Base-by-base conservation (phyloP, 2,113 vertebrate species). In the Cryptomyrus ogoouensis region DNA sequence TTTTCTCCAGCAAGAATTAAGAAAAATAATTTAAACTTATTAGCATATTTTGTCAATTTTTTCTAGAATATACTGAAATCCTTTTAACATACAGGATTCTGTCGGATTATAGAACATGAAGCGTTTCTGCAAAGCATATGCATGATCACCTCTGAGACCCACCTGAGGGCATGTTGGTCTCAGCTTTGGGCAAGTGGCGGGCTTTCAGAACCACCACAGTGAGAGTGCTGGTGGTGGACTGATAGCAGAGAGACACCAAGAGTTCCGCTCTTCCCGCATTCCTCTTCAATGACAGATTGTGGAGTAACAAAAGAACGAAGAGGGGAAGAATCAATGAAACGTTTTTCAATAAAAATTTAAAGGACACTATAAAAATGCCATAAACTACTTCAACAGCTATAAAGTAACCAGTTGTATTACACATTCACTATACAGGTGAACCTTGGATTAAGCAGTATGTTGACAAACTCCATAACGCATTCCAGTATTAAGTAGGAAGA, bases 191-290 rank as follows among this genome's bases (percentile, higher is more conserved):
- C 90, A 99, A 95, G 91, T 99, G 98, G 24, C 98, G 97, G 35
- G 98, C 98, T 96, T 99, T 99, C 92, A 99, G 96, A 88, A 99
- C 98, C 90, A 99, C 98, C 89, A 99, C 98, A 8, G 97, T 99
- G 91, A 99, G 96, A 1, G 97, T 98, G 91, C 98, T 99, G 91
- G 97, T 99, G 90, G 97, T 98, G 74, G 98, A 99, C 93, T 99
- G 98, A 94, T 99, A 99, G 92, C 98, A 99, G 89, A 99, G 96
- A 88, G 98, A 99, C 39, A 99, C 96, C 93, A 99, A 95, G 77
- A 99, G 91, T 93, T 99, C 98, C 52, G 98, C 98, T 53, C 97
- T 96, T 13, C 98, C 98, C 13, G 96, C 96, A 19, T 96, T 97
- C 93, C 97, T 98, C 98, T 99, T 90, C 19, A 90, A 27, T 86